Percentiles rank a stretch among this genome's conserved stretches.
phyloP scores from a whole-genome alignment of 2,888 invertebrate genomes.

The Leptura quadrifasciata region DNA sequence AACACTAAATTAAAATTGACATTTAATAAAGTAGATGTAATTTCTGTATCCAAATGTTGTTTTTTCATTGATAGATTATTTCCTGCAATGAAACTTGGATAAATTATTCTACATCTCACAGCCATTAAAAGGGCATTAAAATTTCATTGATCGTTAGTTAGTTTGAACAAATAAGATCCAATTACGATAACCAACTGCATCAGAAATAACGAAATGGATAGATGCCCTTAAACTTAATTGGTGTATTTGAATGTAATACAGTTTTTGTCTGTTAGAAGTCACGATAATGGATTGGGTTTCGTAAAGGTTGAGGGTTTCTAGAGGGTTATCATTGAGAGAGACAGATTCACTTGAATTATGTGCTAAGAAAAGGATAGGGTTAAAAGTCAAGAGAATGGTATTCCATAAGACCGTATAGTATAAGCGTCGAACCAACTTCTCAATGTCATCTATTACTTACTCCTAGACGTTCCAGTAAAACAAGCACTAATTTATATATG shows the following conservation, averaged over 20 bases:
- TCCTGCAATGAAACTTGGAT: neutral
- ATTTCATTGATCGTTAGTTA: constrained; percentile 50
- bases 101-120: constrained; percentile 15
- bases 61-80: neutral
- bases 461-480: constrained; percentile 4
- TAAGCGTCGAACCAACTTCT: constrained; percentile 7
- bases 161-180: constrained; percentile 45
- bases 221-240: constrained; percentile 48
- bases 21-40: too few relatives aligned
- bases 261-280: constrained; percentile 43
- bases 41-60: too few relatives aligned
- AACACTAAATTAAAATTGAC: too few relatives aligned
- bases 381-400: constrained; percentile 55
- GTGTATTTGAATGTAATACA: constrained; percentile 50
- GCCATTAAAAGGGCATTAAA: constrained; percentile 28
- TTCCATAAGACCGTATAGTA: constrained; percentile 29
- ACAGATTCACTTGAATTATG: constrained; percentile 52
- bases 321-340: constrained; percentile 26
- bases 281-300: constrained; percentile 30
- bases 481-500: constrained; percentile 7
- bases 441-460: constrained; percentile 7
- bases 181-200: constrained; percentile 41
- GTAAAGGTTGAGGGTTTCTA: constrained; percentile 22
- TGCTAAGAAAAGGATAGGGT: constrained; percentile 54
- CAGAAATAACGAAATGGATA: constrained; percentile 44